Evolutionary conservation across 2,113 vertebrate species (phyloP), one percentile per base, ranked within the genome.

Genomic region (Percopsis transmontana): DNA sequence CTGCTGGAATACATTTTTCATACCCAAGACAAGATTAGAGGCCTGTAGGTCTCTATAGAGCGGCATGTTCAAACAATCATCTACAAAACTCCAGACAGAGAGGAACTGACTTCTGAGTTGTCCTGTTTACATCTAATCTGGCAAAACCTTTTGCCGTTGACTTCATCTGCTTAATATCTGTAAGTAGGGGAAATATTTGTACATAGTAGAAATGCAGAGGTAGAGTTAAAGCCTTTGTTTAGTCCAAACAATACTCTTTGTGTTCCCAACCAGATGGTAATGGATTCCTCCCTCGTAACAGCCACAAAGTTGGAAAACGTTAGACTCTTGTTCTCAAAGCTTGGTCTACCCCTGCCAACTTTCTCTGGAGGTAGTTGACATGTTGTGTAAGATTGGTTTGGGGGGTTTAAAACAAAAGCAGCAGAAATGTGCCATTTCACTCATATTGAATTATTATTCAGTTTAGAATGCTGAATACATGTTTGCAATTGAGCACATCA

Each of bases 191-290:
- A 47, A 47, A 27, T 58, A 54, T 50, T 60, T 58, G 69, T 66
- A 21, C 20, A 44, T 52, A 44, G 23, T 45, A 61, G 60, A 73
- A 61, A 60, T 38, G 14, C 14, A 58, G 14, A 13, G 59, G 14
- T 27, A 47, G 18, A 70, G 14, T 24, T 20, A 2, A 23, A 12
- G 12, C 58, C 27, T 50, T 5, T 40, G 2, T 19, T n/a, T 50
- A 65, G 70, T 52, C 56, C 12, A 70, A 77, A 81, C 82, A 85
- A 72, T 73, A 67, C 66, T 55, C 65, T 68, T 83, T 81, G 77
- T 85, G 70, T 53, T 78, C 6, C 21, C 8, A 27, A 62, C 75
- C 78, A 87, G 74, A 77, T 65, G 72, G 54, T 64, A 68, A 72
- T 59, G 9, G 27, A 62, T 69, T 74, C 45, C 64, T 70, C 54